These are phyloP conservation scores for Eubucco bourcierii DNA, from an alignment of 2,113 vertebrate genomes.

Conservation along the genomic window DNA sequence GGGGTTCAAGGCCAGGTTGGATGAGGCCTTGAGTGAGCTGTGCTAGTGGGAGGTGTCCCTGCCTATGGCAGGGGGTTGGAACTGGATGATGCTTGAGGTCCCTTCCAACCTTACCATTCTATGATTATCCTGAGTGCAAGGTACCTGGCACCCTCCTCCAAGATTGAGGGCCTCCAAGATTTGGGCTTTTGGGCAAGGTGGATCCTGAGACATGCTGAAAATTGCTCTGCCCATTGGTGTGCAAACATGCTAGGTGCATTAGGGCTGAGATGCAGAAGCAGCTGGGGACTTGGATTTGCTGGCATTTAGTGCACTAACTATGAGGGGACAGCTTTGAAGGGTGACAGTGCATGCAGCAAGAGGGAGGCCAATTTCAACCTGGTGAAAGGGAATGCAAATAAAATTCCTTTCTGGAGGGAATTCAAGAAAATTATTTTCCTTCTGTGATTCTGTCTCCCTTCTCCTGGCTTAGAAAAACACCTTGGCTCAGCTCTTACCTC, in stretches of 20 bases:
- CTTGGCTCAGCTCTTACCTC: conserved; percentile 42
- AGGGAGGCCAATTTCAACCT: not conserved
- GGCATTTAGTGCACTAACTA: not conserved
- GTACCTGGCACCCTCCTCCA: not conserved
- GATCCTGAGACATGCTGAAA: not conserved
- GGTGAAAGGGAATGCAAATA: conserved; percentile 13
- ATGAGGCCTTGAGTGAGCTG: too few species aligned
- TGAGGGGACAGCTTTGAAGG: not conserved
- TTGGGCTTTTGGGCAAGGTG: not conserved
- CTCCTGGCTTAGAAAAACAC: conserved; percentile 62
- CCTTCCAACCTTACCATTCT: too few species aligned
- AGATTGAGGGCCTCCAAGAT: rapidly evolving
- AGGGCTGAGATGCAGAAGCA: not conserved
- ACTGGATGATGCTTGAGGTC: too few species aligned
- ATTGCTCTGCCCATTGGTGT: rapidly evolving
- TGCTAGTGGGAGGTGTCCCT: too few species aligned
- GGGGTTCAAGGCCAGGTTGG: too few species aligned
- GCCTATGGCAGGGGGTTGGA: too few species aligned
- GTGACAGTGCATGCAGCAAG: not conserved
- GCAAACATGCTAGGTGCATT: not conserved
- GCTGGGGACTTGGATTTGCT: not conserved
- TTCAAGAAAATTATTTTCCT: conserved; percentile 64
- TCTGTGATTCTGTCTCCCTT: conserved; percentile 59
- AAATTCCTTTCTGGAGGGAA: conserved; percentile 57
- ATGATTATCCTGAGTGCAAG: not conserved